Conservation (phyloP, 2,888 invertebrate species). For the Drosophila suboccidentalis region DNA sequence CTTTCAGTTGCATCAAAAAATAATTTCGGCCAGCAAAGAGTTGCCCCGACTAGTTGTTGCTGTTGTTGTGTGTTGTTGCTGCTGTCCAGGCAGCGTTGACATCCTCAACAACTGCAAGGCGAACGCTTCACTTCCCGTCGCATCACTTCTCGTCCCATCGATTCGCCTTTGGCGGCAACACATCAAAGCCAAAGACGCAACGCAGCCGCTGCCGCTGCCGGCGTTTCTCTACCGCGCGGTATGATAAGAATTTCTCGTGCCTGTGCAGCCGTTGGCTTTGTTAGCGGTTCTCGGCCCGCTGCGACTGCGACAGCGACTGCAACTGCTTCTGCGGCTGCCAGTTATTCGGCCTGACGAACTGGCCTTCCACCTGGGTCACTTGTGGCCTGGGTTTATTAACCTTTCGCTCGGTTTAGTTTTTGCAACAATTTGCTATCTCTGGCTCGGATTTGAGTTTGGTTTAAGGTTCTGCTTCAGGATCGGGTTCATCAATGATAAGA, state of each 20-base stretch:
- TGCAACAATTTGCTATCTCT: conserved; percentile 50
- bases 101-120: conserved; percentile 56
- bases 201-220: conserved; percentile 57
- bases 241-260: conserved; percentile 78
- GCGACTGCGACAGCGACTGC: conserved; percentile 23
- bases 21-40: conserved; percentile 65
- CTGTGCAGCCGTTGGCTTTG: conserved; percentile 57
- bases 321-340: conserved; percentile 21
- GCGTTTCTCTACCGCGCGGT: conserved; percentile 75
- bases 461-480: not conserved
- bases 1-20: conserved; percentile 73
- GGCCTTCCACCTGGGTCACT: conserved; percentile 68
- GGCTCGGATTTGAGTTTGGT: not conserved
- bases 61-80: too few species aligned
- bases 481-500: conserved; percentile 66
- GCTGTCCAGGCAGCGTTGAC: conserved; percentile 64
- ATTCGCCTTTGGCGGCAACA: conserved; percentile 71
- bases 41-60: conserved; percentile 27
- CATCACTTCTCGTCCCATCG: conserved; percentile 19
- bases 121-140: conserved; percentile 24
- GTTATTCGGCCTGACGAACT: conserved; percentile 53
- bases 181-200: conserved; percentile 68
- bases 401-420: conserved; percentile 43
- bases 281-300: conserved; percentile 68
- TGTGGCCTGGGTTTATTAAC: conserved; percentile 66